Evolutionary conservation across 64 coral and sea anemone species (phyloP), one percentile per base, ranked within the genome.

Genomic region (Cladopsammia gracilis): DNA sequence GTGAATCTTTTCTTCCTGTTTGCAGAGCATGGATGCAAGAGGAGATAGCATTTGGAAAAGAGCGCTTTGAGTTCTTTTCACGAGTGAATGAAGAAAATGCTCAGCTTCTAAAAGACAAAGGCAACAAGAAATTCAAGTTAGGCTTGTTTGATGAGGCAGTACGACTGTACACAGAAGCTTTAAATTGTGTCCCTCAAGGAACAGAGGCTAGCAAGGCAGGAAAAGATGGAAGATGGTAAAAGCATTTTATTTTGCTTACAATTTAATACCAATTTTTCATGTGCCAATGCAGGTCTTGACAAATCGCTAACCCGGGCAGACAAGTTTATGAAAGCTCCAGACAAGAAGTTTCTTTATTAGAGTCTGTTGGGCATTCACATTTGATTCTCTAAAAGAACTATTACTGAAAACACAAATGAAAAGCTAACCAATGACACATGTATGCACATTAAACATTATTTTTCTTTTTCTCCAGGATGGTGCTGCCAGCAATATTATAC

Each of bases 61-160:
- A 73, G 12, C 88, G 44, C 24, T 22, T 18, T 49, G 46, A 79
- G 12, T 90, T 94, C 70, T 34, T 91, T 12, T 16, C 16, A 14
- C 50, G 53, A 18, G 50, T 90, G 53, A 68, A 94, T 48, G 81
- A 58, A 58, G 71, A 90, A n/a, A 68, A 54, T 51, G 95, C 95
- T 4, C 87, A 73, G 58, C 53, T 50, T 64, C 77, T 90, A 10
- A 97, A 97, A 59, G 95, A 97, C 23, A 53, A 66, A 25, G 95
- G 95, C 80, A 97, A 97, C 48, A 77, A 87, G 22, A 93, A 97
- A 24, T 97, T 97, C 66, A 97, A 94, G 67, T 79, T 76, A 25
- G 87, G 79, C 22, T 79, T 82, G 15, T 97, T 90, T 52, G 24
- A 70, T 0, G 91, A 94, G 34, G 95, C 95, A 12, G 86, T 86